Conservation (phyloP, 2,888 invertebrate genomes). For the Meiosimyza platycephala region DNA sequence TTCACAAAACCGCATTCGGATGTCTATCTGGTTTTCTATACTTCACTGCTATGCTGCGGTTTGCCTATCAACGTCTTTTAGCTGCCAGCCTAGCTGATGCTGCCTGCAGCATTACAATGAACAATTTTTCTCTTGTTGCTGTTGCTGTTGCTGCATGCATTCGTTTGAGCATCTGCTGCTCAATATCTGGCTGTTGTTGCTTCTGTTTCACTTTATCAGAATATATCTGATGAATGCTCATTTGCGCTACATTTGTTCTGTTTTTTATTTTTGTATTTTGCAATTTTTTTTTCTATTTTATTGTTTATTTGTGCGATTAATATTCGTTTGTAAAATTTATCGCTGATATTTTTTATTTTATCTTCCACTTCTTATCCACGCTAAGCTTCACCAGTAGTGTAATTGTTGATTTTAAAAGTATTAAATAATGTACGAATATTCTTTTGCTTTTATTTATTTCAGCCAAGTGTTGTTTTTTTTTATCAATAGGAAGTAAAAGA, state of each 20-base stretch:
- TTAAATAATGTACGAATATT: too few species aligned
- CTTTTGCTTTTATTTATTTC: too few species aligned
- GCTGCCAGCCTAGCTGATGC: not conserved
- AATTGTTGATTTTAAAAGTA: too few species aligned
- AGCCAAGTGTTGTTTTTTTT: too few species aligned
- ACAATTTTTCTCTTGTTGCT: not conserved
- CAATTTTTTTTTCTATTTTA: not conserved
- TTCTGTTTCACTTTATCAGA: too few species aligned
- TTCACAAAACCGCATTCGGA: not conserved
- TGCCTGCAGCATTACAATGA: not conserved
- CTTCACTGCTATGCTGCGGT: constrained; percentile 6
- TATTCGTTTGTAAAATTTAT: too few species aligned
- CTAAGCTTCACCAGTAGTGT: too few species aligned
- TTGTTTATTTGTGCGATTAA: not conserved
- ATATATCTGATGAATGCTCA: constrained; percentile 16
- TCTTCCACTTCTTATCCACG: too few species aligned
- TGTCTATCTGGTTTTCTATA: not conserved
- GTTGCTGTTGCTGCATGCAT: constrained; percentile 3
- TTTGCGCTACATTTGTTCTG: not conserved
- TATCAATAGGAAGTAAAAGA: too few species aligned
- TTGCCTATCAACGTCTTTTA: not conserved
- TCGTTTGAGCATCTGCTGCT: not conserved
- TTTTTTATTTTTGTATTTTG: not conserved
- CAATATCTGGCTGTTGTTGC: not conserved
- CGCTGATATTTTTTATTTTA: too few species aligned